Conservation (phyloP, 2,888 invertebrate species). For the Drosophila pseudotalamancana region DNA sequence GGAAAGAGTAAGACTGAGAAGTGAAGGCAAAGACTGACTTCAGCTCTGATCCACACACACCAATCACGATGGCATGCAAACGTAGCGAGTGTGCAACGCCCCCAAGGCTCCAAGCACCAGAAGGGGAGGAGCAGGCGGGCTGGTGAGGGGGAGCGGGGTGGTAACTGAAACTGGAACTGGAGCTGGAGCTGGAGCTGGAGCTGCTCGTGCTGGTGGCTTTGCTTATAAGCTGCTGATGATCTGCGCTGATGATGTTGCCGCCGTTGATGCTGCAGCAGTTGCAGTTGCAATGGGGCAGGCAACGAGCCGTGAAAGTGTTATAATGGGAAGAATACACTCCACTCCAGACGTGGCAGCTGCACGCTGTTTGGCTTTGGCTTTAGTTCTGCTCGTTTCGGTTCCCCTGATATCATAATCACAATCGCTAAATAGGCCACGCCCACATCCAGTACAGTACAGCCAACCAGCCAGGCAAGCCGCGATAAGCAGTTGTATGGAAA, state of each 20-base stretch:
- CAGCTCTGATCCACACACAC: constrained; percentile 48
- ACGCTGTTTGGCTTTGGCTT: constrained; percentile 42
- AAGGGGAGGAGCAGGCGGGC: background rate
- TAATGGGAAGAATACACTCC: constrained; percentile 74
- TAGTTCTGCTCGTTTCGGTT: constrained; percentile 44
- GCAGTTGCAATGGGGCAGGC: constrained; percentile 46
- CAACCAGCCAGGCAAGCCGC: constrained; percentile 7
- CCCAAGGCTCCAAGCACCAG: constrained; percentile 47
- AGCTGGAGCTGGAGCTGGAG: constrained; percentile 31
- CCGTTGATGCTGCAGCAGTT: constrained; percentile 23
- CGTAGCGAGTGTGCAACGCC: constrained; percentile 62
- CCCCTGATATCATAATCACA: constrained; percentile 73
- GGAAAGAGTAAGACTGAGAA: constrained; percentile 2
- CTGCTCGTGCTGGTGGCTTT: constrained; percentile 43
- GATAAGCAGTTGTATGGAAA: constrained; percentile 29
- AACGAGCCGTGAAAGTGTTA: constrained; percentile 85
- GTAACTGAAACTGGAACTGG: constrained; percentile 25
- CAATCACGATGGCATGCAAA: constrained; percentile 78
- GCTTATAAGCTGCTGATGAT: constrained; percentile 65
- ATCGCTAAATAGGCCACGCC: constrained; percentile 75
- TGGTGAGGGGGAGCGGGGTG: too few species aligned
- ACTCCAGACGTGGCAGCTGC: constrained; percentile 12
- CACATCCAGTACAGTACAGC: constrained; percentile 52
- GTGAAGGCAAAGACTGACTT: constrained; percentile 13
- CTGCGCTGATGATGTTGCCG: constrained; percentile 54